Evolutionary conservation across 2,797 vertebrate species (phyloP).

Genomic region (Agapornis canus): DNA sequence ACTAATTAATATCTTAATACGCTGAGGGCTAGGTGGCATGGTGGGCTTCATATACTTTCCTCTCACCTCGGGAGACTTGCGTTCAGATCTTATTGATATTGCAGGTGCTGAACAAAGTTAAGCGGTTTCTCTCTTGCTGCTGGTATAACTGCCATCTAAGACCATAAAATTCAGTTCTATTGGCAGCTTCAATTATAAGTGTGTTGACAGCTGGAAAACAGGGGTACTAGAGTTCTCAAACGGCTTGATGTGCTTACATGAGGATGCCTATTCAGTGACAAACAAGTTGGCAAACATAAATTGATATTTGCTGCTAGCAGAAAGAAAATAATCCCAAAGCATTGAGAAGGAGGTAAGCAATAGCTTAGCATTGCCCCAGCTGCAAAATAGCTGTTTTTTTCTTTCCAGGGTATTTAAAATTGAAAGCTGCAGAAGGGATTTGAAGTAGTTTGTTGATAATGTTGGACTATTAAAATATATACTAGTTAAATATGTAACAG

Average conservation of each 20-base stretch:
- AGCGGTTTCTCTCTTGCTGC: not conserved
- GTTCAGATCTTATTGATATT: constrained; percentile 33
- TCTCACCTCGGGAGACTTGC: constrained; percentile 61
- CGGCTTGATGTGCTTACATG: not conserved
- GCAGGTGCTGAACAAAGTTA: not conserved
- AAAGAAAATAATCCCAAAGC: not conserved
- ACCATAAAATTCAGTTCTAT: not conserved
- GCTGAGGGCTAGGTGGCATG: constrained; percentile 51
- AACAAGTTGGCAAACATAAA: not conserved
- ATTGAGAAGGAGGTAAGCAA: not conserved
- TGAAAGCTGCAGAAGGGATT: not conserved
- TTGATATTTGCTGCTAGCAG: not conserved
- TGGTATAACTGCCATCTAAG: not conserved
- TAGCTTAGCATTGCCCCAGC: not conserved
- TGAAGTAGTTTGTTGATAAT: not conserved
- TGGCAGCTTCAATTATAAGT: not conserved
- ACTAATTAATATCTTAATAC: constrained; percentile 80
- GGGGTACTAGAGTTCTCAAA: not conserved
- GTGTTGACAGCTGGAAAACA: not conserved
- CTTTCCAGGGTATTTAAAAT: not conserved
- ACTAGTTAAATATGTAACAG: not conserved
- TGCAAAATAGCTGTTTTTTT: not conserved
- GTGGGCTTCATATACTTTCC: constrained; percentile 32
- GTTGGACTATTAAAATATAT: not conserved
- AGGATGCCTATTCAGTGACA: not conserved